These are phyloP conservation scores for Schizopygopsis malacanthus DNA, from an alignment of 2,797 vertebrate genomes.

Conservation along the genomic window DNA sequence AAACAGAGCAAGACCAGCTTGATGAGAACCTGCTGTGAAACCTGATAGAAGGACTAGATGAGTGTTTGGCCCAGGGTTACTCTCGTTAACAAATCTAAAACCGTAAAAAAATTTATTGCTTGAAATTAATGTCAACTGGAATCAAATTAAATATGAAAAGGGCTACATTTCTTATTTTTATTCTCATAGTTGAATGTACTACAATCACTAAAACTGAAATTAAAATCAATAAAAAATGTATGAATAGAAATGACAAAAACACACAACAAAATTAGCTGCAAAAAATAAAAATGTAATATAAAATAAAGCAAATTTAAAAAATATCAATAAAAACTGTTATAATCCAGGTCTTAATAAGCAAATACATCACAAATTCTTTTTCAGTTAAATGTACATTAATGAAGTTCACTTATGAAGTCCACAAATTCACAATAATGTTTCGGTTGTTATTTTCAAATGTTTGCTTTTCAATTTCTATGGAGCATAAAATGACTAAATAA, in stretches of 20 bases:
- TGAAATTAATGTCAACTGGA: not conserved
- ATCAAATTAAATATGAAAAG: not conserved
- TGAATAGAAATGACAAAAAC: not conserved
- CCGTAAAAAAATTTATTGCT: not conserved
- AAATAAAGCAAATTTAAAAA: too few relatives aligned
- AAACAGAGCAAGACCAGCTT: not conserved
- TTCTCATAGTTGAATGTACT: not conserved
- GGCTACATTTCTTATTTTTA: not conserved
- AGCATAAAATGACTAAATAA: slow-evolving; percentile 7
- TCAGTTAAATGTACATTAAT: not conserved
- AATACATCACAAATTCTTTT: too few relatives aligned
- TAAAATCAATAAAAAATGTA: not conserved
- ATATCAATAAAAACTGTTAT: too few relatives aligned
- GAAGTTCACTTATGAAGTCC: not conserved
- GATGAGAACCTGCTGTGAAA: slow-evolving; percentile 16
- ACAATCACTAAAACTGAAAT: not conserved
- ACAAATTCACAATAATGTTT: not conserved
- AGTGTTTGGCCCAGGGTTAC: not conserved
- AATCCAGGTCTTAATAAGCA: not conserved
- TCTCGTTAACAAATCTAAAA: not conserved
- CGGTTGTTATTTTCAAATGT: not conserved
- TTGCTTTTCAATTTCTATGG: not conserved
- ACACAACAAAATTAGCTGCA: not conserved
- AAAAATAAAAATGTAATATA: too few relatives aligned
- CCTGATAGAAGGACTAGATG: not conserved